Evolutionary conservation across 2,888 invertebrate genomes (phyloP), one percentile per base, ranked within the genome.

Genomic region (Andricus quercusramuli): DNA sequence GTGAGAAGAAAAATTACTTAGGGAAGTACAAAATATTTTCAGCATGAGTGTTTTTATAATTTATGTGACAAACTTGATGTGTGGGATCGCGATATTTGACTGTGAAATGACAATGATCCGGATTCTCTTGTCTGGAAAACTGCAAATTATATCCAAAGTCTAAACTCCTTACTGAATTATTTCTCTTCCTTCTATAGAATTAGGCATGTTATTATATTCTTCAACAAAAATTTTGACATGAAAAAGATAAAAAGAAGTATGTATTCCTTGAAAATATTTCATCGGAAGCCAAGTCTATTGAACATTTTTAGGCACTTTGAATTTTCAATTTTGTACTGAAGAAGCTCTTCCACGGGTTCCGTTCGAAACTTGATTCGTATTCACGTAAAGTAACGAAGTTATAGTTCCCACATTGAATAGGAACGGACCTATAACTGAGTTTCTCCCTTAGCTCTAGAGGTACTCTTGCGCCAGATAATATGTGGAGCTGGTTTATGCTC

Each of bases 301-400:
- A 22, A 59, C 59, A 5, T 51, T 51, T 59, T n/a, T 59, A 22
- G 22, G 59, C 25, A n/a, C 4, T 11, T 13, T 11, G 62, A 25
- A 62, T 62, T 62, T 62, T 62, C 62, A 62, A 62, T 25, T 62
- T 62, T 62, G 15, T 25, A 62, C 25, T 62, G 3, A 11, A 62
- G 62, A 62, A 25, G 25, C 22, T 62, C 25, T 62, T 62, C 25
- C 6, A 15, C 5, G 51, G 74, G 15, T 51, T 29, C 17, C 29
- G 8, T 6, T 17, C 44, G 3, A 32, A 13, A 32, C 32, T 20
- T 32, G 29, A 56, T 51, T 51, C 74, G 29, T 25, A 74, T 74
- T 74, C 74, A 74, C n/a, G n/a, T 56, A 74, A 74, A 56, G 32
- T 74, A 74, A 74, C 22, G 32, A 74, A 74, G 59, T 74, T 74